Percentiles rank a stretch among this genome's conserved stretches.
Evolutionary conservation across 2,113 vertebrate species (phyloP).

Genomic region (Anarrhichthys ocellatus): DNA sequence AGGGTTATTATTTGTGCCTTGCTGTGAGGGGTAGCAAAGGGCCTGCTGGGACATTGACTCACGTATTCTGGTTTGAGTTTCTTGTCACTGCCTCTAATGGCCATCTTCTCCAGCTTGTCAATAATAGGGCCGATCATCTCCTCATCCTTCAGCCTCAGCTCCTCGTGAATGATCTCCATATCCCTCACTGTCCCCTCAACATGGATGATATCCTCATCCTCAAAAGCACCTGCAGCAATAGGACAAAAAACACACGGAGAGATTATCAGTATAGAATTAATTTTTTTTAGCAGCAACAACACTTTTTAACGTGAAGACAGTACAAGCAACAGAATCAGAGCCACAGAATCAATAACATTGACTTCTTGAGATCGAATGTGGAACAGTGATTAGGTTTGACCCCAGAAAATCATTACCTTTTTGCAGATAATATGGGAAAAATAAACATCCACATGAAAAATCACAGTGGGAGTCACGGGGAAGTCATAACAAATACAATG

Average conservation of each 20-base stretch:
- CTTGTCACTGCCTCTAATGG: conserved; percentile 92
- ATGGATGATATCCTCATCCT: conserved; percentile 98
- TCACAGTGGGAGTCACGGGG: conserved; percentile 42
- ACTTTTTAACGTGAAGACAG: neutral
- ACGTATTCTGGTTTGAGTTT: conserved; percentile 98
- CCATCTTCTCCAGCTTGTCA: conserved; percentile 96
- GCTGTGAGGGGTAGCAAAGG: conserved; percentile 76
- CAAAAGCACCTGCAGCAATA: conserved; percentile 87
- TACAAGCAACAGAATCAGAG: conserved; percentile 21
- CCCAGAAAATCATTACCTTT: conserved; percentile 56
- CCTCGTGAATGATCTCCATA: conserved; percentile 90
- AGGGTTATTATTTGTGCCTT: conserved; percentile 82
- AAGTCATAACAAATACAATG: conserved; percentile 60
- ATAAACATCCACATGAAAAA: conserved; percentile 52
- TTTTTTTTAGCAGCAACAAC: conserved; percentile 3
- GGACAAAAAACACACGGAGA: conserved; percentile 49
- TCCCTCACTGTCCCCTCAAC: conserved; percentile 96
- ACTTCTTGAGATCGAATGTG: conserved; percentile 53
- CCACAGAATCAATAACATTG: conserved; percentile 64
- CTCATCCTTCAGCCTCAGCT: conserved; percentile 94
- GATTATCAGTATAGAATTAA: conserved; percentile 7
- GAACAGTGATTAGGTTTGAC: conserved; percentile 57
- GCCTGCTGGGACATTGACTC: conserved; percentile 86
- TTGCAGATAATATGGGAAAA: conserved; percentile 51
- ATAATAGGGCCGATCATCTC: conserved; percentile 93